Percentiles rank a stretch among this genome's conserved stretches.
Conservation (phyloP, 2,888 invertebrate genomes). For the Lutraria lutraria region DNA sequence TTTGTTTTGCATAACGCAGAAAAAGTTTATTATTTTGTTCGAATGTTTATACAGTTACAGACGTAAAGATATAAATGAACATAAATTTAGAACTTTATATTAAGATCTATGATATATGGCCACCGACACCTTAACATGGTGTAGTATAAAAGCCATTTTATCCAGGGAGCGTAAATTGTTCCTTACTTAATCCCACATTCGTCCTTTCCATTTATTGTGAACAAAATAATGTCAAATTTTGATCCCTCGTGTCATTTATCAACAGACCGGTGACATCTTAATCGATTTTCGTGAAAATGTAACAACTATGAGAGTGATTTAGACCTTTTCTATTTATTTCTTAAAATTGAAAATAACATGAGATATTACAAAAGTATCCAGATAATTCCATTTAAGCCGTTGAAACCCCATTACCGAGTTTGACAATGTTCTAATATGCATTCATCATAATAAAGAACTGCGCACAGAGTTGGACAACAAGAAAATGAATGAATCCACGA, state of each 20-base stretch:
- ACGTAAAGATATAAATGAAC: conserved; percentile 7
- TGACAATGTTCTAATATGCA: conserved; percentile 41
- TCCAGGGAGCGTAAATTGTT: conserved; percentile 65
- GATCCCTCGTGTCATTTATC: conserved; percentile 63
- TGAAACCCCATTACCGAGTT: conserved; percentile 54
- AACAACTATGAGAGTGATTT: conserved; percentile 69
- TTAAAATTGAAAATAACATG: conserved; percentile 67
- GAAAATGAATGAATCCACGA: conserved; percentile 38
- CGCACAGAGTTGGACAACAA: conserved; percentile 37
- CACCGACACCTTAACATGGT: conserved; percentile 23
- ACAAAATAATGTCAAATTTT: conserved; percentile 68
- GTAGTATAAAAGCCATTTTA: conserved; percentile 48
- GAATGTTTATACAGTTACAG: not conserved
- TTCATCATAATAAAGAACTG: conserved; percentile 50
- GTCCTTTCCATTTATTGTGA: conserved; percentile 58
- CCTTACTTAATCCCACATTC: conserved; percentile 60
- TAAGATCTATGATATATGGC: conserved; percentile 22
- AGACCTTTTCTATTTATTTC: conserved; percentile 61
- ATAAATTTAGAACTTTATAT: conserved; percentile 10
- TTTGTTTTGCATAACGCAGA: not conserved
- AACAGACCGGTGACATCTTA: conserved; percentile 58
- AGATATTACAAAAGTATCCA: conserved; percentile 64
- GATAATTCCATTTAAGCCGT: conserved; percentile 57
- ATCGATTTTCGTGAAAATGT: conserved; percentile 68
- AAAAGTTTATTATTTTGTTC: not conserved